Evolutionary conservation across 2,797 vertebrate species (phyloP).

Genomic region (Odontamblyopus lacepedii): DNA sequence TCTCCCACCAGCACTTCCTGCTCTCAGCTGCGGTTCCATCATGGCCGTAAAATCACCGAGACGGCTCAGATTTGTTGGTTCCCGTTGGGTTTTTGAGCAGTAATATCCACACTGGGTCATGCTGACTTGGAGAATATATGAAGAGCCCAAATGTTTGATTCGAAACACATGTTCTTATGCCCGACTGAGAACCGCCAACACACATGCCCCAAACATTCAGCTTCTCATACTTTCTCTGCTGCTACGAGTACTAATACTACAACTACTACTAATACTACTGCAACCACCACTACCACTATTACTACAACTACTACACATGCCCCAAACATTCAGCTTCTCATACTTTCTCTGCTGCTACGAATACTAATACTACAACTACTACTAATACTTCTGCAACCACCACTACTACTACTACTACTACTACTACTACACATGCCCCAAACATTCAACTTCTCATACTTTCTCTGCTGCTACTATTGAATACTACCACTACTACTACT

Average conservation of each 20-base stretch:
- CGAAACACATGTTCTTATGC: constrained; percentile 37
- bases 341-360: too few relatives aligned
- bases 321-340: too few relatives aligned
- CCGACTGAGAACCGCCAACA: constrained; percentile 25
- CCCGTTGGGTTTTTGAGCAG: constrained; percentile 33
- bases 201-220: constrained; percentile 37
- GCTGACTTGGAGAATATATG: constrained; percentile 23
- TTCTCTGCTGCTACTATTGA: constrained; percentile 1
- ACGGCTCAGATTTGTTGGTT: constrained; percentile 43
- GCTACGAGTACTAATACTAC: too few relatives aligned
- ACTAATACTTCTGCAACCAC: too few relatives aligned
- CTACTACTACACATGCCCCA: constrained; percentile 31
- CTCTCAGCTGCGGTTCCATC: constrained; percentile 49
- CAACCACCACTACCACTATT: too few relatives aligned
- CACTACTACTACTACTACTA: too few relatives aligned
- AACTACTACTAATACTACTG: too few relatives aligned
- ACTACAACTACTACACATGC: too few relatives aligned
- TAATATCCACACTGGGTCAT: constrained; percentile 38
- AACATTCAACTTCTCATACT: constrained; percentile 17
- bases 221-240: constrained; percentile 13
- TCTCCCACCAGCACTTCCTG: constrained; percentile 47
- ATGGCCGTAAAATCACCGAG: constrained; percentile 39
- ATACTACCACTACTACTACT: too few relatives aligned
- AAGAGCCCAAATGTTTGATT: constrained; percentile 31
- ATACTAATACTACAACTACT: too few relatives aligned